Conservation (phyloP, 2,797 vertebrate species). For the Labeo calbasu region DNA sequence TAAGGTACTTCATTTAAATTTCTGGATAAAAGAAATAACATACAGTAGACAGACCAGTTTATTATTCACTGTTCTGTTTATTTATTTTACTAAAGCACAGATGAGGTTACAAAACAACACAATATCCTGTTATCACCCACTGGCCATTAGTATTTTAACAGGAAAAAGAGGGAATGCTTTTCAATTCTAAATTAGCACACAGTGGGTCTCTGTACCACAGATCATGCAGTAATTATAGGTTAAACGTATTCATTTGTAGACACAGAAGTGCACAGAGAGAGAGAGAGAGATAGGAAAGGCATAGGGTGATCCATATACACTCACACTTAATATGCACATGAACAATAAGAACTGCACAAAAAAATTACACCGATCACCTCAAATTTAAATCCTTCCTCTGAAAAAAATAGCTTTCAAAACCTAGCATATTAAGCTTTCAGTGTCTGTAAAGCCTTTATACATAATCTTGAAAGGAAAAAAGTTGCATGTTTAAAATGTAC, state of each 20-base stretch:
- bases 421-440: slow-evolving; percentile 2
- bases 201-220: slow-evolving; percentile 29
- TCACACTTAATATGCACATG: slow-evolving; percentile 41
- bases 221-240: slow-evolving; percentile 51
- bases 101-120: slow-evolving; percentile 46
- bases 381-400: slow-evolving; percentile 3
- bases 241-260: slow-evolving; percentile 42
- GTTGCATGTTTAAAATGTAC: background rate
- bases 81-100: slow-evolving; percentile 45
- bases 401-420: slow-evolving; percentile 1
- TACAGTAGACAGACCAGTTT: background rate
- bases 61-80: slow-evolving; percentile 30
- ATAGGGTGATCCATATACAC: slow-evolving; percentile 46
- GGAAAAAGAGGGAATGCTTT: slow-evolving; percentile 34
- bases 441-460: background rate
- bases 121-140: slow-evolving; percentile 36
- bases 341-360: slow-evolving; percentile 19
- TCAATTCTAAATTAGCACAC: slow-evolving; percentile 36
- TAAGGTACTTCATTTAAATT: background rate
- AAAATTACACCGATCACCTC: slow-evolving; percentile 3
- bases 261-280: slow-evolving; percentile 78
- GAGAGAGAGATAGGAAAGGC: slow-evolving; percentile 46
- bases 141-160: background rate
- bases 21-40: background rate
- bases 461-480: background rate